Base-by-base conservation (phyloP, 1,140 invertebrate genomes). In the Drosophila arizonae region DNA sequence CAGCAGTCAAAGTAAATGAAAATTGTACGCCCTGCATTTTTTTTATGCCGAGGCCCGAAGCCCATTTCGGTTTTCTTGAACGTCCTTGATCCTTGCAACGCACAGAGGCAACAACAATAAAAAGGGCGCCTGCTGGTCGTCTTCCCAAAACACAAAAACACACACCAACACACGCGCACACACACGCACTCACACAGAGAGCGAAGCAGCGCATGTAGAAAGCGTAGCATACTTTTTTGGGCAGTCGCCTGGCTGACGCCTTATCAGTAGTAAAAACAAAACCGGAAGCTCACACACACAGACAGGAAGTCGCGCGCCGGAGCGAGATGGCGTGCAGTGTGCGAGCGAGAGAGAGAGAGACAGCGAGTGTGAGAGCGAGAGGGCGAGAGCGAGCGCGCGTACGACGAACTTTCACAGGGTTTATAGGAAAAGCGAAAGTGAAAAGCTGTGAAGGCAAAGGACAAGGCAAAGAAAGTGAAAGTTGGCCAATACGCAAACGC, bases 61-160 rank as follows among this genome's bases (percentile, higher is more conserved):
- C 69, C 65, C 76, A 76, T 76, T 63, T 76, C 65, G 57, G 64
- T 77, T 90, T 82, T 90, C 79, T 87, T 90, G 77, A 90, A 90
- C 87, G 87, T 90, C 87, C 87, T 90, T 90, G 87, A 90, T 90
- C 87, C 87, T 90, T 90, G 87, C 87, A 90, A 88, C 84, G 84
- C 85, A 77, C 79, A 76, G 36, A 39, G 43, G 75, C 79, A 76
- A 77, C 71, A 82, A 58, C 81, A 82, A 76, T 63, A 74, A 67
- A 67, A 70, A 57, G 66, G 82, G 81, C 81, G 81, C 81, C 81
- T 81, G 81, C 81, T 85, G 81, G 81, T 85, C 74, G 81, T 84
- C 77, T 79, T 79, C 74, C 74, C 74, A 77, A 77, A 67, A 71
- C 28, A 71, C 60, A 70, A 26, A 60, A 17, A 50, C 55, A 68